phyloP scores from a whole-genome alignment of 2,113 vertebrate genomes.

The Barnardius zonarius region DNA sequence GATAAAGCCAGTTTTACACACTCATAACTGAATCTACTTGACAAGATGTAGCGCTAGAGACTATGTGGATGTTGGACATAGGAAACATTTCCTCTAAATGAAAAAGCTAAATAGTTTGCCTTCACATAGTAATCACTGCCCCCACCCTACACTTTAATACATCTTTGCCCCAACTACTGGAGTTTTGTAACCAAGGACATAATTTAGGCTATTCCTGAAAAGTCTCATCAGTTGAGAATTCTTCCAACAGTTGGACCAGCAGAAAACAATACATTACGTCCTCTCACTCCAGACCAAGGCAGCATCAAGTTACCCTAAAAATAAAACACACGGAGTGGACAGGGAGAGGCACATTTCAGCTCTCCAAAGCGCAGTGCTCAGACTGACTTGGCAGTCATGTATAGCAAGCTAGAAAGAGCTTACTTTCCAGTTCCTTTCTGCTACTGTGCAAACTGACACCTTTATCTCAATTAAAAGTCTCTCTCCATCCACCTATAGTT shows the following conservation, averaged over 20 bases:
- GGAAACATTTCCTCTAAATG: neutral
- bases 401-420: neutral
- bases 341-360: neutral
- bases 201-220: neutral
- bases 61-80: neutral
- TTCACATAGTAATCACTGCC: neutral
- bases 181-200: neutral
- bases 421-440: neutral
- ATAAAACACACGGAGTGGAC: neutral
- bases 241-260: neutral
- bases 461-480: neutral
- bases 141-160: neutral
- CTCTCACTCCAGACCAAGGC: neutral
- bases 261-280: neutral
- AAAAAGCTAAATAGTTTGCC: neutral
- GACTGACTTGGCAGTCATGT: neutral
- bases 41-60: neutral
- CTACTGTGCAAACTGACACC: neutral
- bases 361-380: neutral
- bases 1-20: neutral
- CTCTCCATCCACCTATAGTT: neutral
- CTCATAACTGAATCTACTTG: neutral
- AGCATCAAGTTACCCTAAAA: neutral
- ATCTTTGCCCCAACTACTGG: neutral
- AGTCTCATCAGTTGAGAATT: neutral